Conservation (phyloP, 2,797 vertebrate species). For the Halcyon badia region DNA sequence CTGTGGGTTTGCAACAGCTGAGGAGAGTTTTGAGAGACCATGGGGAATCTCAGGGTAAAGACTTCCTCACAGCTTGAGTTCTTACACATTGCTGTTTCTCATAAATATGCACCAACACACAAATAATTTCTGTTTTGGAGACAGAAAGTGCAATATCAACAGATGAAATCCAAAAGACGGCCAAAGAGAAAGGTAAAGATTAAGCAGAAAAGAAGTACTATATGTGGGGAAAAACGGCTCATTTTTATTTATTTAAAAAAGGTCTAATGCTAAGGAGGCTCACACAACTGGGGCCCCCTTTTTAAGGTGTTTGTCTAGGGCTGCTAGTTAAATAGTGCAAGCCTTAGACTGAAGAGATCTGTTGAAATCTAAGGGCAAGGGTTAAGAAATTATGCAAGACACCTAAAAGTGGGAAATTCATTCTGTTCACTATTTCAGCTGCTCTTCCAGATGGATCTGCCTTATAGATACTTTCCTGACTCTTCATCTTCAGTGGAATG, state of each 20-base stretch:
- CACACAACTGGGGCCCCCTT: not conserved
- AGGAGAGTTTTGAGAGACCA: slow-evolving; percentile 71
- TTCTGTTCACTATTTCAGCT: slow-evolving; percentile 67
- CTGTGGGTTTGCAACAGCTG: slow-evolving; percentile 74
- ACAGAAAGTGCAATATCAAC: slow-evolving; percentile 53
- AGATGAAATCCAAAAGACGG: slow-evolving; percentile 27
- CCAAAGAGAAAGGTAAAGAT: slow-evolving; percentile 39
- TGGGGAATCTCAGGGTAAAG: slow-evolving; percentile 53
- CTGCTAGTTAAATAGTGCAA: slow-evolving; percentile 7
- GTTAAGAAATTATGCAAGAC: slow-evolving; percentile 72
- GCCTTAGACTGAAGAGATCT: slow-evolving; percentile 29
- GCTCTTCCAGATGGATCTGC: slow-evolving; percentile 71
- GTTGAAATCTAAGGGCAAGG: slow-evolving; percentile 56
- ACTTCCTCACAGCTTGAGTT: slow-evolving; percentile 75
- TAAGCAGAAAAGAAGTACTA: not conserved
- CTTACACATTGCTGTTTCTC: slow-evolving; percentile 51
- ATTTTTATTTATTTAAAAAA: not conserved
- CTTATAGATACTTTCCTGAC: slow-evolving; percentile 52
- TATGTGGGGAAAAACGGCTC: not conserved
- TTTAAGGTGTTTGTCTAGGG: not conserved
- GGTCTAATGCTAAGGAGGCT: not conserved
- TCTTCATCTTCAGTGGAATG: slow-evolving; percentile 63
- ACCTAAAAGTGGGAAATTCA: slow-evolving; percentile 68
- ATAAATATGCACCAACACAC: slow-evolving; percentile 71
- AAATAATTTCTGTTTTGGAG: slow-evolving; percentile 51